Percentiles rank a stretch among this genome's conserved stretches.
phyloP scores from a whole-genome alignment of 1,140 invertebrate species.

The Calephelis virginiensis region DNA sequence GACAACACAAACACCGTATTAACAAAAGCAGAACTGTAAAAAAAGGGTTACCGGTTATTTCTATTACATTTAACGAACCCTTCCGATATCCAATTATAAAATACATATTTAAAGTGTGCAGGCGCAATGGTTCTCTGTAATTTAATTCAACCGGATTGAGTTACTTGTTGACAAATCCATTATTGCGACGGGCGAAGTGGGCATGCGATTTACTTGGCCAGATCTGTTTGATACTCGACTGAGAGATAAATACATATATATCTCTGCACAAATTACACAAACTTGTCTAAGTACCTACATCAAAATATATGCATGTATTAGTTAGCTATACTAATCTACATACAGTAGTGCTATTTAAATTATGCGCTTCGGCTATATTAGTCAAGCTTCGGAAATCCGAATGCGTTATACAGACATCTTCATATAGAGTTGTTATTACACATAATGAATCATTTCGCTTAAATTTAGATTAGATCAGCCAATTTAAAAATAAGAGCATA shows the following conservation, averaged over 20 bases:
- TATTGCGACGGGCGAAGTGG: slow-evolving; percentile 36
- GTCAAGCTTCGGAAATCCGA: too few relatives aligned
- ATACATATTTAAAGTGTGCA: slow-evolving; percentile 44
- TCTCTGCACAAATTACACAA: not conserved
- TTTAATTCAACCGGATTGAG: slow-evolving; percentile 39
- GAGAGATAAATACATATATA: not conserved
- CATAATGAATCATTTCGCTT: too few relatives aligned
- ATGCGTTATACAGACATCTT: too few relatives aligned
- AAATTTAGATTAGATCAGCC: too few relatives aligned
- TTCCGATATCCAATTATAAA: slow-evolving; percentile 45
- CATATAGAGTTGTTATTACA: too few relatives aligned
- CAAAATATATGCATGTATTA: not conserved
- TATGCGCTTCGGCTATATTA: too few relatives aligned
- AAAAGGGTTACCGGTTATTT: slow-evolving; percentile 3
- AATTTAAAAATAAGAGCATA: too few relatives aligned
- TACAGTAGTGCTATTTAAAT: too few relatives aligned
- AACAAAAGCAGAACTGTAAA: not conserved
- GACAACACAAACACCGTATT: not conserved
- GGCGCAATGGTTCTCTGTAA: slow-evolving; percentile 35
- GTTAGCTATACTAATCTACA: not conserved
- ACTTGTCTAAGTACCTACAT: not conserved
- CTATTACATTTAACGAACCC: slow-evolving; percentile 26
- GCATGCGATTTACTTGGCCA: slow-evolving; percentile 31
- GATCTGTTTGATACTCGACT: not conserved
- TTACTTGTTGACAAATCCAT: slow-evolving; percentile 47